These are phyloP conservation scores for Leptinotarsa juncta DNA, from an alignment of 2,888 invertebrate genomes.

Conservation along the genomic window DNA sequence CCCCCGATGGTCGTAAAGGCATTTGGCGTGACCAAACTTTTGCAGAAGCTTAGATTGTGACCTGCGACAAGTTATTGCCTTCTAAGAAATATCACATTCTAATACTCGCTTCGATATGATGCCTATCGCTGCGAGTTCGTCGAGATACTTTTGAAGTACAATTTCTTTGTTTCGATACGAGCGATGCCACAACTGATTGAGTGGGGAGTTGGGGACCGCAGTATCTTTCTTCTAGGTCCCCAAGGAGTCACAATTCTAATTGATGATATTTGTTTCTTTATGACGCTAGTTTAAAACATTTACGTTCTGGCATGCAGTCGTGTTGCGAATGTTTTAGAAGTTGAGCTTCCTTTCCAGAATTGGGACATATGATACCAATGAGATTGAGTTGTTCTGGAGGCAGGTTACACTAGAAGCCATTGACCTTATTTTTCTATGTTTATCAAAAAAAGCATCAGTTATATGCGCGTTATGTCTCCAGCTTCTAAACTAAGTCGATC, in stretches of 20 bases:
- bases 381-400: too few relatives aligned
- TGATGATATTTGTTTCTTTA: conserved; percentile 59
- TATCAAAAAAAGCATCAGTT: too few relatives aligned
- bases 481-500: too few relatives aligned
- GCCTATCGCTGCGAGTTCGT: conserved; percentile 61
- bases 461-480: too few relatives aligned
- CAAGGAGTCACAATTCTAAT: conserved; percentile 59
- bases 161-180: conserved; percentile 64
- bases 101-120: conserved; percentile 59
- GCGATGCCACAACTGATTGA: conserved; percentile 65
- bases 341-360: not conserved
- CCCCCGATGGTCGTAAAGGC: conserved; percentile 87
- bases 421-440: too few relatives aligned
- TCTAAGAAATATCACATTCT: conserved; percentile 61
- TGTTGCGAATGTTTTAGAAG: conserved; percentile 32
- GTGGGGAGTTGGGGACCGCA: conserved; percentile 63
- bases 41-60: conserved; percentile 66
- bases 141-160: conserved; percentile 64
- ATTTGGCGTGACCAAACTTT: conserved; percentile 88
- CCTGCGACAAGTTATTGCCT: conserved; percentile 44
- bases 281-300: conserved; percentile 50
- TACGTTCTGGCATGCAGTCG: conserved; percentile 39
- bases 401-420: too few relatives aligned
- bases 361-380: too few relatives aligned
- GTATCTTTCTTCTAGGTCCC: conserved; percentile 57